Conservation (phyloP, 2,797 vertebrate genomes). For the Sebastolobus altivelis region DNA sequence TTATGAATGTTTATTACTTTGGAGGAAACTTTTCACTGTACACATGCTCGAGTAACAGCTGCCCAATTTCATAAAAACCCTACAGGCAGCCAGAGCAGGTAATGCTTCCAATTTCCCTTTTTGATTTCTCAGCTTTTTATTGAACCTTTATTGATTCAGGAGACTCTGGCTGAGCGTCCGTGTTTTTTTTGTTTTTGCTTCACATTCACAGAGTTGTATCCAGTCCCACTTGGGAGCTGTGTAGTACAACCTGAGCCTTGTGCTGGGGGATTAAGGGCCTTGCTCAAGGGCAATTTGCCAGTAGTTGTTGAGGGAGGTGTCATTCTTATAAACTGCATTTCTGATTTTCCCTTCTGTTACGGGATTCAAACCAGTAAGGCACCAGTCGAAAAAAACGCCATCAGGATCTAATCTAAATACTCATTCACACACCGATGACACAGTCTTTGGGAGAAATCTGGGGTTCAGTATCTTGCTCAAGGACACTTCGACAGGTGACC, state of each 20-base stretch:
- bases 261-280: not conserved
- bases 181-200: slow-evolving; percentile 14
- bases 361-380: not conserved
- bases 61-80: not conserved
- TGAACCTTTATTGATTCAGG: slow-evolving; percentile 17
- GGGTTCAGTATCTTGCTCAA: too few species aligned
- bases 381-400: too few species aligned
- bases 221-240: slow-evolving; percentile 11
- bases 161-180: not conserved
- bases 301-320: not conserved
- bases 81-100: not conserved
- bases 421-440: too few species aligned
- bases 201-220: not conserved
- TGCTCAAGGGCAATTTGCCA: slow-evolving; percentile 15
- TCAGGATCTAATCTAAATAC: too few species aligned
- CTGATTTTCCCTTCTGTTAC: not conserved
- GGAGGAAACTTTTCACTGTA: slow-evolving; percentile 15
- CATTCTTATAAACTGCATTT: not conserved
- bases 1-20: slow-evolving; percentile 28
- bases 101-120: not conserved
- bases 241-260: not conserved
- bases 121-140: not conserved
- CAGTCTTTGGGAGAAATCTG: too few species aligned
- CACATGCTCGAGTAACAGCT: not conserved
- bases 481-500: too few species aligned